These are phyloP conservation scores for Aplochiton taeniatus DNA, from an alignment of 2,797 vertebrate genomes.

Conservation along the genomic window DNA sequence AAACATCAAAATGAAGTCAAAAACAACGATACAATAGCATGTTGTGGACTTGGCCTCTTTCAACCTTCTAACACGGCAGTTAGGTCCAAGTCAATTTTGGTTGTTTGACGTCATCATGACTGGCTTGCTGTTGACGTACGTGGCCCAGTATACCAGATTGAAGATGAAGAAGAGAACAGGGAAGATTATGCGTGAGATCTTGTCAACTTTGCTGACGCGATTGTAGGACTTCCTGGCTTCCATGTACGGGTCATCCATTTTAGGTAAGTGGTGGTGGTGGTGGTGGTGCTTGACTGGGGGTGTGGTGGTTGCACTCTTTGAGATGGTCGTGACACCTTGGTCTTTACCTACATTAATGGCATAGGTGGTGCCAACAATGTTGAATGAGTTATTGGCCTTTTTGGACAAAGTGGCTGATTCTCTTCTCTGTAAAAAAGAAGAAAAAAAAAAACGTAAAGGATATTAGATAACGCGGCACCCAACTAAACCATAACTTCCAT, in stretches of 20 bases:
- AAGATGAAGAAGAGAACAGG: conserved; percentile 98
- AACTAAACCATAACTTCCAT: conserved; percentile 76
- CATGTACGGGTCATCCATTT: conserved; percentile 84
- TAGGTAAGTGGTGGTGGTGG: conserved; percentile 77
- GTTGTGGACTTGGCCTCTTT: conserved; percentile 63
- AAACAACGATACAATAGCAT: conserved; percentile 50
- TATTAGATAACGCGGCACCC: conserved; percentile 48
- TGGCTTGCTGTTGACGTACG: conserved; percentile 96
- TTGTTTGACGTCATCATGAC: conserved; percentile 91
- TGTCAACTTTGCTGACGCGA: conserved; percentile 99
- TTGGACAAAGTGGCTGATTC: conserved; percentile 89
- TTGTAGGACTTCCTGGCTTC: conserved; percentile 97
- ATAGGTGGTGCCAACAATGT: conserved; percentile 97
- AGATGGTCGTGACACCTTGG: conserved; percentile 88
- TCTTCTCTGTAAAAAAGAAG: conserved; percentile 85
- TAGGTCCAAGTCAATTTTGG: conserved; percentile 79
- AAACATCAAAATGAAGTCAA: conserved; percentile 59
- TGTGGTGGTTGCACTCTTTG: conserved; percentile 80
- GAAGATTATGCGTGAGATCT: conserved; percentile 98
- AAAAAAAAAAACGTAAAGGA: conserved; percentile 24
- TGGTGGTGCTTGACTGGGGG: conserved; percentile 64
- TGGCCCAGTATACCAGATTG: conserved; percentile 98
- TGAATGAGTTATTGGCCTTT: conserved; percentile 97
- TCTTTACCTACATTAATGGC: conserved; percentile 93
- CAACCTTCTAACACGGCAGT: conserved; percentile 35